Evolutionary conservation across 1,140 invertebrate species (phyloP), one percentile per base, ranked within the genome.

Genomic region (Halesus radiatus): DNA sequence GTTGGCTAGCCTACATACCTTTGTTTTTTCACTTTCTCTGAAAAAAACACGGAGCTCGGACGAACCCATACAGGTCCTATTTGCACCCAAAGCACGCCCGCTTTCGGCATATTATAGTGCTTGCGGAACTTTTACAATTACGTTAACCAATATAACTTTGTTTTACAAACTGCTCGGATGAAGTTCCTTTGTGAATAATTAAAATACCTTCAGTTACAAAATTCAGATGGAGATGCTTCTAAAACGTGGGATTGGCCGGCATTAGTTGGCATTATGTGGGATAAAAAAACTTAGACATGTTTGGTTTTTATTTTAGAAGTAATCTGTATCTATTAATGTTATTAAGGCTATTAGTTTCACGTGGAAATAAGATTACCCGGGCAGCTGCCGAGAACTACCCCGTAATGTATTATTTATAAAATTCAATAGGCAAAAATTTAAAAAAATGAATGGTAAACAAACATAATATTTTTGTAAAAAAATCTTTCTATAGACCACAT

Each of bases 91-190:
- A 52, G 68, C 68, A 72, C 68, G 68, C 68, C 54, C 26, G 16
- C 68, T 72, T 72, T 72, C 20, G 22, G 68, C 45, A 72, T 72
- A 72, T 72, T 72, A 72, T 72, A 72, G 68, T 72, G 45, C 68
- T 72, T 54, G 68, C 54, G 52, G 52, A 72, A 72, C 68, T 72
- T 72, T 72, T 72, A 72, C 68, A 72, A 72, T 72, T 72, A 18
- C 68, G 68, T 72, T 72, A 72, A 72, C 68, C 68, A 53, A 53
- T 72, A 53, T 72, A 72, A 72, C 68, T 72, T 72, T 72, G 68
- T 72, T 72, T 72, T 72, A 72, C 68, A 72, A 72, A 72, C 68
- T 72, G 68, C 68, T 52, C 8, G 68, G 68, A 23, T 53, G 37
- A 52, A 72, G 68, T 72, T 72, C 45, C 50, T 72, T 20, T 18